phyloP scores from a whole-genome alignment of 2,797 vertebrate genomes.

The Todus mexicanus region DNA sequence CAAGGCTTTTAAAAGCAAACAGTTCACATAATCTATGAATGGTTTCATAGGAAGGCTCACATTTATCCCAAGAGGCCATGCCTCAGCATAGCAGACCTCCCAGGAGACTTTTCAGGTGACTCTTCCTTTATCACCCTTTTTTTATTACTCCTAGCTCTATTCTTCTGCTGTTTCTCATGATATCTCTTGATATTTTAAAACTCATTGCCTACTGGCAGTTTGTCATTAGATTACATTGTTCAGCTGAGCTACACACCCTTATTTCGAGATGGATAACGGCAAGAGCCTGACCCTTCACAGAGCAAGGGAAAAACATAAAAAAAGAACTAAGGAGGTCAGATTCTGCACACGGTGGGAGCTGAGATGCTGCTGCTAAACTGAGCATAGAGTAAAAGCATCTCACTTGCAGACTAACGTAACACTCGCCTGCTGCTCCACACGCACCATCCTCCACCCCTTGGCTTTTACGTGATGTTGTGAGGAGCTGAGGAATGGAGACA shows the following conservation, averaged over 20 bases:
- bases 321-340: not conserved
- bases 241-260: not conserved
- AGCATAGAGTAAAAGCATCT: not conserved
- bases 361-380: not conserved
- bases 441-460: not conserved
- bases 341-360: not conserved
- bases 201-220: not conserved
- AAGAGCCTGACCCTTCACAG: not conserved
- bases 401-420: not conserved
- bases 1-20: constrained; percentile 38
- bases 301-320: not conserved
- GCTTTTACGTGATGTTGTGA: not conserved
- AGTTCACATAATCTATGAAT: constrained; percentile 45
- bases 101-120: constrained; percentile 11
- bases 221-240: not conserved
- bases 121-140: constrained; percentile 7
- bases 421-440: rapidly evolving
- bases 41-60: not conserved
- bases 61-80: constrained; percentile 11
- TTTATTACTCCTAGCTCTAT: not conserved
- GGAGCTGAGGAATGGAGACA: not conserved
- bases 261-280: not conserved
- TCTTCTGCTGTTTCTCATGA: not conserved
- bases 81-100: constrained; percentile 2
- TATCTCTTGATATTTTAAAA: constrained; percentile 7